Evolutionary conservation across 1,140 invertebrate species (phyloP).

Genomic region (Danaus melanippus): DNA sequence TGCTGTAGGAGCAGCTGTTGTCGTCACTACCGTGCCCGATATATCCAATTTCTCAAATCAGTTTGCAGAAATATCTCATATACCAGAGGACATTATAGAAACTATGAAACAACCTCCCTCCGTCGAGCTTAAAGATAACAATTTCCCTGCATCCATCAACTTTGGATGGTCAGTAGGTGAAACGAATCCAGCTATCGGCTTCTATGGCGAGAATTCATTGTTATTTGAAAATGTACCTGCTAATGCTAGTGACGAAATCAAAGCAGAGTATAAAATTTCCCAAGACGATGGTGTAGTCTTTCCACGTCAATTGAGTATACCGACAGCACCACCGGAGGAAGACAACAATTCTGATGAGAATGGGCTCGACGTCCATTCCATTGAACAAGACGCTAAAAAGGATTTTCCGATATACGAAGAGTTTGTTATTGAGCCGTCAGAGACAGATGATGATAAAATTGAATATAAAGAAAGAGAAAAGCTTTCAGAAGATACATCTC

Average conservation of each 20-base stretch:
- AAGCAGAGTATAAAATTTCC: constrained; percentile 43
- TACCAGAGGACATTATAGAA: constrained; percentile 48
- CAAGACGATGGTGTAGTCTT: constrained; percentile 35
- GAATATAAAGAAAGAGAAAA: constrained; percentile 38
- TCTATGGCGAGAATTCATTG: constrained; percentile 29
- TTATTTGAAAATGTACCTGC: constrained; percentile 46
- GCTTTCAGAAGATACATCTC: constrained; percentile 32
- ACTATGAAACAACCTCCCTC: constrained; percentile 43
- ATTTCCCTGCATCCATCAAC: constrained; percentile 22
- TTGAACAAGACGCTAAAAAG: constrained; percentile 60
- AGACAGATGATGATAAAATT: constrained; percentile 55
- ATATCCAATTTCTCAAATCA: constrained; percentile 26
- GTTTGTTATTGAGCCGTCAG: constrained; percentile 52
- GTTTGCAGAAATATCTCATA: constrained; percentile 39
- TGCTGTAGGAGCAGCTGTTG: constrained; percentile 16
- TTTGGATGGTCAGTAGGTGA: constrained; percentile 40
- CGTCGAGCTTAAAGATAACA: constrained; percentile 32
- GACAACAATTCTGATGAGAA: constrained; percentile 53
- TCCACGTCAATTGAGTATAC: constrained; percentile 36
- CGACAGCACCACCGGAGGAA: constrained; percentile 48
- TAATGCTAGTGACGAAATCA: constrained; percentile 54
- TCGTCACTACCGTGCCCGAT: constrained; percentile 18
- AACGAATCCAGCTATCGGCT: constrained; percentile 4
- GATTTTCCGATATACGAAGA: constrained; percentile 57
- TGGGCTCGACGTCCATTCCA: constrained; percentile 51